These are phyloP conservation scores for Xenentodon cancila DNA, from an alignment of 2,797 vertebrate genomes.

Conservation along the genomic window DNA sequence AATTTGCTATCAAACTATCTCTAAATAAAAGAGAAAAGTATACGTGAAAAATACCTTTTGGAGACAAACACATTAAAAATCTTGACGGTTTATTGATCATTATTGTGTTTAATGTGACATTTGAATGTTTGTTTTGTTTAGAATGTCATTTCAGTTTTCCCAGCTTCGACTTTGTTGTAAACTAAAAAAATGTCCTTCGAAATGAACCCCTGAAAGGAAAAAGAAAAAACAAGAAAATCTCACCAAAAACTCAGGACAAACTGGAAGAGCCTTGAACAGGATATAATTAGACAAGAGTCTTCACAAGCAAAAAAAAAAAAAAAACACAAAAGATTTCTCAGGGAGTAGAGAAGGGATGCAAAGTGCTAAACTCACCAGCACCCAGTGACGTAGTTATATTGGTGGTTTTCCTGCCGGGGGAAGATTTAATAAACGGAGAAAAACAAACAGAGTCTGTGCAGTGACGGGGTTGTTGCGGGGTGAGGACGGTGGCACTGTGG, in stretches of 20 bases:
- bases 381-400: constrained; percentile 80
- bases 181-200: not conserved
- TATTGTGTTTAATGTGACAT: too few relatives aligned
- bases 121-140: not conserved
- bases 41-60: too few relatives aligned
- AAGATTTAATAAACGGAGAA: constrained; percentile 86
- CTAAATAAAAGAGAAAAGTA: constrained; percentile 3
- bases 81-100: too few relatives aligned
- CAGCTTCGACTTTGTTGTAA: not conserved
- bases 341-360: constrained; percentile 59
- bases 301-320: constrained; percentile 38
- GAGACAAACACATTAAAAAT: too few relatives aligned
- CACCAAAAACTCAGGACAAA: not conserved
- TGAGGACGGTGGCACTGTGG: constrained; percentile 72
- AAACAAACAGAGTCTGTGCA: constrained; percentile 88
- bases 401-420: constrained; percentile 82
- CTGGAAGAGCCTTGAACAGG: constrained; percentile 12
- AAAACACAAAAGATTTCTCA: constrained; percentile 77
- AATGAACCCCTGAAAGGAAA: constrained; percentile 1
- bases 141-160: not conserved
- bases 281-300: constrained; percentile 65
- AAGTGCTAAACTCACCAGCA: constrained; percentile 61
- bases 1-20: not conserved
- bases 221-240: not conserved
- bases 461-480: constrained; percentile 62